Evolutionary conservation across 2,888 invertebrate genomes (phyloP).

Genomic region (Willowsia nigromaculata): DNA sequence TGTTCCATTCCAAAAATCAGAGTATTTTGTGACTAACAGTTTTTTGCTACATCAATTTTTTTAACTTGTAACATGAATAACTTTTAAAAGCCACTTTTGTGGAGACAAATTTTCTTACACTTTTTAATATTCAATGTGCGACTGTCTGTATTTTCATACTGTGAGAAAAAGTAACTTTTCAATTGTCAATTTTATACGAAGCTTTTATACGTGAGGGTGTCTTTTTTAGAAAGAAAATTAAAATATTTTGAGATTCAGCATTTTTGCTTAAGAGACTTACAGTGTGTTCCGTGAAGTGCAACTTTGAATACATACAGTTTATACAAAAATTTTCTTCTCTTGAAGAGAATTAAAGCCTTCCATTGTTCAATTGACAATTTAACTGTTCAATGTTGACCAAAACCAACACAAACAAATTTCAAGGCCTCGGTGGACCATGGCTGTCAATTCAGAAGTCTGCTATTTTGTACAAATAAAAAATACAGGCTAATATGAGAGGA

Average conservation of each 20-base stretch:
- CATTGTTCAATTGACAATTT: background rate
- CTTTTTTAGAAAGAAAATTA: background rate
- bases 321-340: background rate
- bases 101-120: background rate
- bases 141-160: background rate
- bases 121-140: background rate
- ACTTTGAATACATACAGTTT: background rate
- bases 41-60: background rate
- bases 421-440: background rate
- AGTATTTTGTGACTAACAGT: background rate
- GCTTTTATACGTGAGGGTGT: background rate
- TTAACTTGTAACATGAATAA: background rate
- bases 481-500: no score
- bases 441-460: background rate
- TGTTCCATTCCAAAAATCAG: background rate
- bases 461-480: background rate
- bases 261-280: background rate
- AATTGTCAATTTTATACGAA: background rate
- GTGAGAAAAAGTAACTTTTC: background rate
- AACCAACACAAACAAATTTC: background rate
- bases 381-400: background rate
- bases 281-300: background rate
- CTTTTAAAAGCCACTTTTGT: background rate
- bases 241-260: background rate
- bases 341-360: background rate